These are phyloP conservation scores for Emydoidea blandingii DNA, from an alignment of 2,797 vertebrate species.

Conservation along the genomic window DNA sequence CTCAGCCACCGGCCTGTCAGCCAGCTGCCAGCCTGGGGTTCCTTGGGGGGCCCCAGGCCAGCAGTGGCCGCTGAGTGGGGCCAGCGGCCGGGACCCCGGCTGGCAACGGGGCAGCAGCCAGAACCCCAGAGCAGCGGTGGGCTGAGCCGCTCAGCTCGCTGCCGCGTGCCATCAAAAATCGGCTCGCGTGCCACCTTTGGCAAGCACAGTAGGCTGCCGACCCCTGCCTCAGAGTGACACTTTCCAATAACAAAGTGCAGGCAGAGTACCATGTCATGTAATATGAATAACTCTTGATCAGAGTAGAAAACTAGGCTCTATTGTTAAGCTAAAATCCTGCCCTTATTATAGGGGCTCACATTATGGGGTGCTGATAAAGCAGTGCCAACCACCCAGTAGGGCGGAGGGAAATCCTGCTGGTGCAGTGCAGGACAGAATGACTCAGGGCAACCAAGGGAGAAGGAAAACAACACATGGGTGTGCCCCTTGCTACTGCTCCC, in stretches of 20 bases:
- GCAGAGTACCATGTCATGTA: rapidly evolving
- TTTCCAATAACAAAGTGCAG: neutral
- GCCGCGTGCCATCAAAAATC: no score
- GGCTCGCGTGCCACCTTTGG: no score
- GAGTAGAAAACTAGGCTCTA: neutral
- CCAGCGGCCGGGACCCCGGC: no score
- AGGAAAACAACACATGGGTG: neutral
- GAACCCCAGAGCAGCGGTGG: no score
- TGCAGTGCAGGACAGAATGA: conserved; percentile 21
- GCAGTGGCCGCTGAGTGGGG: no score
- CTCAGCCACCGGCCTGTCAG: no score
- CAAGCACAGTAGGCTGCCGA: no score
- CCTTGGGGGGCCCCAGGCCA: no score
- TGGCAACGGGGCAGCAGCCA: no score
- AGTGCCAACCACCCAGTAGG: neutral
- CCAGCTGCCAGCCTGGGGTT: no score
- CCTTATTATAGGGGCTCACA: neutral
- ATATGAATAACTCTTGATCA: neutral
- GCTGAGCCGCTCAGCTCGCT: no score
- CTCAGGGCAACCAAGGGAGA: neutral
- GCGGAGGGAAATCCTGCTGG: conserved; percentile 15
- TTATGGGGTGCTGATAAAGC: neutral
- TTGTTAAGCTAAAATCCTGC: neutral
- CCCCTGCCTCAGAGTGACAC: neutral
- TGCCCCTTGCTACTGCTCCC: neutral